Percentiles rank a stretch among this genome's conserved stretches.
Conservation (phyloP, 2,888 invertebrate species). For the Mythimna albipuncta region DNA sequence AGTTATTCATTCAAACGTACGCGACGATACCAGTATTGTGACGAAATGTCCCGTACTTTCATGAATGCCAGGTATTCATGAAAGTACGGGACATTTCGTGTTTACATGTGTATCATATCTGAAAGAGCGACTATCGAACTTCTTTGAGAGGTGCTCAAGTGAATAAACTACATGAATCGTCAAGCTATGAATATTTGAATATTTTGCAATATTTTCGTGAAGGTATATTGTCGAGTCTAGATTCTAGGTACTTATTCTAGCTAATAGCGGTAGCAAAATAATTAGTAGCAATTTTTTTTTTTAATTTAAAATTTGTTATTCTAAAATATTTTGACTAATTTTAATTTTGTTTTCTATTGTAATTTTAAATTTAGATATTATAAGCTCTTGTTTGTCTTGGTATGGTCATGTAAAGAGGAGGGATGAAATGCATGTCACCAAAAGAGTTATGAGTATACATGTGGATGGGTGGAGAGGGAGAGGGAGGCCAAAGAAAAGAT, state of each 20-base stretch:
- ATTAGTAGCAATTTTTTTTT: too few relatives aligned
- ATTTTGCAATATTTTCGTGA: neutral
- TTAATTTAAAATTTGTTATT: too few relatives aligned
- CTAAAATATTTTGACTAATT: too few relatives aligned
- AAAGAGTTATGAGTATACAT: too few relatives aligned
- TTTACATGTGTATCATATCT: neutral
- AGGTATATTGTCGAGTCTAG: neutral
- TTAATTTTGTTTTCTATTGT: too few relatives aligned
- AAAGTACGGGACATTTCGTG: too few relatives aligned
- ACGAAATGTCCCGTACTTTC: neutral
- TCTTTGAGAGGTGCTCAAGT: neutral
- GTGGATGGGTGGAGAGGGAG: too few relatives aligned
- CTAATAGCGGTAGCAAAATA: neutral
- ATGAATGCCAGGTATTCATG: neutral
- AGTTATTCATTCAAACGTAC: neutral
- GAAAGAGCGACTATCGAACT: neutral
- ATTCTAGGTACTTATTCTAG: neutral
- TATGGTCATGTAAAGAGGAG: too few relatives aligned
- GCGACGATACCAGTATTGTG: neutral
- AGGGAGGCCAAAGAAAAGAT: too few relatives aligned
- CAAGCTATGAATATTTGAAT: neutral
- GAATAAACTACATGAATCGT: neutral
- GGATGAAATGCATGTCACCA: too few relatives aligned
- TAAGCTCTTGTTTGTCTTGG: too few relatives aligned
- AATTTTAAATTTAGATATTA: too few relatives aligned